Percentiles rank a stretch among this genome's conserved stretches.
Conservation (phyloP, 2,113 vertebrate species). For the Macquaria ambigua region DNA sequence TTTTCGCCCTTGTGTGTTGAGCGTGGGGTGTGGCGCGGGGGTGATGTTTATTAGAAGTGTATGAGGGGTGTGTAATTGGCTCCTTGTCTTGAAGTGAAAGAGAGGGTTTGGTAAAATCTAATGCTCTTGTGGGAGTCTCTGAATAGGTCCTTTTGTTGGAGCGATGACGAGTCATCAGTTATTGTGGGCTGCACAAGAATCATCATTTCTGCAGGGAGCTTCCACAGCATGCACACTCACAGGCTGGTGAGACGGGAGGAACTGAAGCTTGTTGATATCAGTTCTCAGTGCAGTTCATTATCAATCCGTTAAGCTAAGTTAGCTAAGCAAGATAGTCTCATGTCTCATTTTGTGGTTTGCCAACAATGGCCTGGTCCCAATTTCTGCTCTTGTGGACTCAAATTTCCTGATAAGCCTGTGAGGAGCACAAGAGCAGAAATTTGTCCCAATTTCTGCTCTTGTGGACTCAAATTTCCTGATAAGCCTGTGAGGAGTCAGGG, state of each 20-base stretch:
- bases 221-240: background rate
- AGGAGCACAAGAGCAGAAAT: too few species aligned
- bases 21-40: constrained; percentile 34
- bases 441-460: background rate
- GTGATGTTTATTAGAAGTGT: constrained; percentile 36
- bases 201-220: constrained; percentile 29
- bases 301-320: background rate
- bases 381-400: background rate
- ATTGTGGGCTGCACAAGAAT: constrained; percentile 26
- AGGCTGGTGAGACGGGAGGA: background rate
- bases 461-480: too few species aligned
- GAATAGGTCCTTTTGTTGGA: constrained; percentile 52
- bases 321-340: background rate
- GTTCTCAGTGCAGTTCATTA: background rate
- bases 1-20: constrained; percentile 22
- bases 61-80: constrained; percentile 47
- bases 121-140: constrained; percentile 53
- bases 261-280: background rate
- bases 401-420: background rate
- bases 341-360: background rate
- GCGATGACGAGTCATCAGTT: constrained; percentile 27
- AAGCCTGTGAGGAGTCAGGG: background rate
- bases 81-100: constrained; percentile 50
- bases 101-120: constrained; percentile 48
- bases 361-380: background rate